Evolutionary conservation across 2,113 vertebrate species (phyloP), one percentile per base, ranked within the genome.

Genomic region (Oxyruncus cristatus): DNA sequence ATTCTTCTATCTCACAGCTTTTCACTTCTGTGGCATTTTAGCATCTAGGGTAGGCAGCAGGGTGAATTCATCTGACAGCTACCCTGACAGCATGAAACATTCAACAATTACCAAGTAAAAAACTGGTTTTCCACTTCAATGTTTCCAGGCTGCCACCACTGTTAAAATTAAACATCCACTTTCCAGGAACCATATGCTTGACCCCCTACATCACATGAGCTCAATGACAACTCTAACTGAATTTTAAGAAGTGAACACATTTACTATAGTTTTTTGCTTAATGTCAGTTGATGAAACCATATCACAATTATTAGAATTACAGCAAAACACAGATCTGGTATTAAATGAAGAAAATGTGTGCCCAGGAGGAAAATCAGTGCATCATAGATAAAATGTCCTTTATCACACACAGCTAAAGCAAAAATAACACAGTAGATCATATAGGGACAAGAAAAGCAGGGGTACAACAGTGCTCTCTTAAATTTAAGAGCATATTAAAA

Each of bases 151-250:
- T 87, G 37, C 19, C 37, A 28, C 28, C 9, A 3, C 10, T 33
- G 26, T 14, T 62, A 50, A 47, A 89, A 24, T n/a, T 30, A 62
- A 76, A 76, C 14, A 47, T 1, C 12, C 8, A 39, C 7, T 80
- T 59, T 32, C 30, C 81, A 76, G 39, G 53, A 63, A 17, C 21
- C 30, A 15, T 10, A 70, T 6, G 20, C 9, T 26, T 72, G 28
- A 80, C 2, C 6, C 28, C 0, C 6, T 14, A 22, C 6, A 79
- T 20, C 17, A 63, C 0, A 0, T 9, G 3, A 74, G 16, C 16
- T 30, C 37, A 67, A 14, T 5, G 12, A 66, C 90, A 58, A 62
- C 7, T 4, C 6, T 17, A 55, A 33, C 1, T 16, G 11, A 85
- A 68, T 50, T 67, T 9, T 27, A 22, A 52, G 14, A 80, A 46